phyloP scores from a whole-genome alignment of 2,113 vertebrate species.

The Barnardius zonarius region DNA sequence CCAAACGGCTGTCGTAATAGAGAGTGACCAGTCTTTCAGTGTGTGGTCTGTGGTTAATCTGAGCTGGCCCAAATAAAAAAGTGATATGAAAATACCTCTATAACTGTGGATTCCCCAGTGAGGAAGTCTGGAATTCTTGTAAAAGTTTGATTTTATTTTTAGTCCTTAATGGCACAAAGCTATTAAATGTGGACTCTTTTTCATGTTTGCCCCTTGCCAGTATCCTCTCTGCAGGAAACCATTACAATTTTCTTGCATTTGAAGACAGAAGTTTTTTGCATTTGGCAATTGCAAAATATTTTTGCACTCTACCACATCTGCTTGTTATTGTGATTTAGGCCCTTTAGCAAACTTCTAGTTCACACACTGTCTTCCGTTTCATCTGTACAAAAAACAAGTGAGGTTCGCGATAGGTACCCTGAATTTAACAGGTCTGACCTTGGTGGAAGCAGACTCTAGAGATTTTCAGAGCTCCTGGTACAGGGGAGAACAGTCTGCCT shows the following conservation, averaged over 20 bases:
- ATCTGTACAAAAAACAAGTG: background rate
- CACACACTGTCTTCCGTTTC: background rate
- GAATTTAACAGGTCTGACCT: background rate
- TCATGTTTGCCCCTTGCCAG: background rate
- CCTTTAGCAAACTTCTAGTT: background rate
- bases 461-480: background rate
- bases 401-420: background rate
- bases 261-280: background rate
- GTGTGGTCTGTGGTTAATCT: conserved; percentile 14
- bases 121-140: conserved; percentile 24
- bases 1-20: background rate
- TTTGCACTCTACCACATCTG: background rate
- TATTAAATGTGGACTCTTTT: background rate
- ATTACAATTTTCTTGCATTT: background rate
- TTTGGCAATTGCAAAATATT: background rate
- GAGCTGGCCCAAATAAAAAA: background rate
- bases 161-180: background rate
- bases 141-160: background rate
- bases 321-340: background rate
- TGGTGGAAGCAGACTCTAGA: background rate
- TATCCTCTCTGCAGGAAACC: background rate
- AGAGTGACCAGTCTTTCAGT: background rate
- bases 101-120: background rate
- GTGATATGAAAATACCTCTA: background rate
- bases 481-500: background rate